Evolutionary conservation across 2,888 invertebrate species (phyloP).

Genomic region (Protonemura montana): DNA sequence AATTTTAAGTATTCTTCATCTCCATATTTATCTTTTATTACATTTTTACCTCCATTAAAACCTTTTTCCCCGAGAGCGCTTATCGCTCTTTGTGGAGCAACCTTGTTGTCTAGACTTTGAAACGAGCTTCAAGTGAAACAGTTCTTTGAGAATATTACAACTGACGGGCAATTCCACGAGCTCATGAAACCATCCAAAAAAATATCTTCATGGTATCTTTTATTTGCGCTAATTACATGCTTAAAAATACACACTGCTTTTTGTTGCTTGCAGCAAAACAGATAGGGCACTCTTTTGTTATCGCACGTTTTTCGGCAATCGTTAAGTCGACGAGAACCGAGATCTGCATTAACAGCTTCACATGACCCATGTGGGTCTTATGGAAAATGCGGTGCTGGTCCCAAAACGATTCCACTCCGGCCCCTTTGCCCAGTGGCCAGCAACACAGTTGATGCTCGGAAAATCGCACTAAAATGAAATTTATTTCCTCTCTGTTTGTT

Average conservation of each 20-base stretch:
- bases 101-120: neutral
- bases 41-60: slow-evolving; percentile 31
- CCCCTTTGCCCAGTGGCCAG: too few relatives aligned
- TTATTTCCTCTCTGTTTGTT: slow-evolving; percentile 28
- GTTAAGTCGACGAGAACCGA: neutral
- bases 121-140: neutral
- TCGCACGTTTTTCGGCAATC: neutral
- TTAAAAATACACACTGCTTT: neutral
- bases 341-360: too few relatives aligned
- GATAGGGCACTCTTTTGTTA: neutral
- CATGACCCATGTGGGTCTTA: too few relatives aligned
- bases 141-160: neutral
- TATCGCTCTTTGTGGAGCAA: neutral
- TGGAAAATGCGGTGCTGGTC: too few relatives aligned
- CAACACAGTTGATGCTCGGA: neutral
- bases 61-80: neutral
- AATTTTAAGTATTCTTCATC: slow-evolving; percentile 22
- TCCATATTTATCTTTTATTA: slow-evolving; percentile 28
- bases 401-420: too few relatives aligned
- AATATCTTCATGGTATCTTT: neutral
- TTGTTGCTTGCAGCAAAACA: neutral
- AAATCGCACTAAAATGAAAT: slow-evolving; percentile 14
- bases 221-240: neutral
- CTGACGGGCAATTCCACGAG: neutral
- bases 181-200: slow-evolving; percentile 15